These are phyloP conservation scores for Brachyrhaphis roseni DNA, from an alignment of 2,797 vertebrate genomes.

Conservation along the genomic window DNA sequence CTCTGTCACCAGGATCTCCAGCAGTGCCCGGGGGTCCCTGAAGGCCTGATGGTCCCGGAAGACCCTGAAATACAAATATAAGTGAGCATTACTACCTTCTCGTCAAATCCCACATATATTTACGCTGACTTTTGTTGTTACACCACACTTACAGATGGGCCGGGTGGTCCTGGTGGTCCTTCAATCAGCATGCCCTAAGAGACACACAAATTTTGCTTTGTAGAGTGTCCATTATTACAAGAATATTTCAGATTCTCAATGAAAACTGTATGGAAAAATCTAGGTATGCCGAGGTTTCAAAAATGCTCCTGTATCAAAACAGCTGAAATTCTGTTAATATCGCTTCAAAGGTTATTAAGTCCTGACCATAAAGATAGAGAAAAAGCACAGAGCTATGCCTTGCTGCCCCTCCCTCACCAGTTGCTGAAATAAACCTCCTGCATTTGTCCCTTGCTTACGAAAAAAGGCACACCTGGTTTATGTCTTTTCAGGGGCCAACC, in stretches of 20 bases:
- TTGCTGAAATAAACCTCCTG: not conserved
- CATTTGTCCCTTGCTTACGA: not conserved
- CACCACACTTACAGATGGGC: constrained; percentile 88
- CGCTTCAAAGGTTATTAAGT: not conserved
- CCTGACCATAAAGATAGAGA: not conserved
- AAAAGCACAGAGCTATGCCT: not conserved
- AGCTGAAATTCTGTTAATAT: not conserved
- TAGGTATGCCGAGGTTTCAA: not conserved
- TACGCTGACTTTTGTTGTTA: not conserved
- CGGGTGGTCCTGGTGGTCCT: constrained; percentile 89
- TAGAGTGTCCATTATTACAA: not conserved
- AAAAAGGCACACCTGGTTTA: not conserved
- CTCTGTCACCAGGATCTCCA: constrained; percentile 95
- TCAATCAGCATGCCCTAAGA: constrained; percentile 96
- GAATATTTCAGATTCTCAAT: not conserved
- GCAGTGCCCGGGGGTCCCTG: constrained; percentile 90
- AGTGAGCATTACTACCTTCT: constrained; percentile 19
- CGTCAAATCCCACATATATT: constrained; percentile 2
- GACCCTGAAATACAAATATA: constrained; percentile 83
- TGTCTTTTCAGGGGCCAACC: not conserved
- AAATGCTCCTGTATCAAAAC: not conserved
- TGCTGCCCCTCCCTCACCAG: not conserved
- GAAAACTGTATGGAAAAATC: not conserved
- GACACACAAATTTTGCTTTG: constrained; percentile 5
- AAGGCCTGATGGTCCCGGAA: constrained; percentile 92